Conservation (phyloP, 2,113 vertebrate genomes). For the Salvelinus sp. region DNA sequence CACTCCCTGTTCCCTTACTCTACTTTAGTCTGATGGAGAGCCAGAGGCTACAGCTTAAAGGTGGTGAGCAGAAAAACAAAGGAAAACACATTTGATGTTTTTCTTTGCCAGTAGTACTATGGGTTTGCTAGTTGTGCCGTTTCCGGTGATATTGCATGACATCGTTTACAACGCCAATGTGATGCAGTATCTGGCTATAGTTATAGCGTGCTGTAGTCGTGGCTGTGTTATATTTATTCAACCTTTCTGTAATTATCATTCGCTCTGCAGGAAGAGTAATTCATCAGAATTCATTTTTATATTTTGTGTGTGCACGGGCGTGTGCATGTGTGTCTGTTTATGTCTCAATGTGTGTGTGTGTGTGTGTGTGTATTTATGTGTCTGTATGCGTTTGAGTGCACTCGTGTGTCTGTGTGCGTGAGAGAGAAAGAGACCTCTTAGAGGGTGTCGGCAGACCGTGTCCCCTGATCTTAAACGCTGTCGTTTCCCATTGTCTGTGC, state of each 20-base stretch:
- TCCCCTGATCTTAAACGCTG: constrained; percentile 13
- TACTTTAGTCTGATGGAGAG: constrained; percentile 52
- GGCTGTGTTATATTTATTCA: too few relatives aligned
- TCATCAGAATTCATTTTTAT: neutral
- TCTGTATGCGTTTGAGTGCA: too few relatives aligned
- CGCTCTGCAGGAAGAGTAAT: too few relatives aligned
- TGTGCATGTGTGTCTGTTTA: neutral
- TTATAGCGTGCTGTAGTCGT: too few relatives aligned
- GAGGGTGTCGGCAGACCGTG: neutral
- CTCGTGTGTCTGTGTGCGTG: neutral
- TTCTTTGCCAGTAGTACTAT: too few relatives aligned
- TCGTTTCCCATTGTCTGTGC: constrained; percentile 37
- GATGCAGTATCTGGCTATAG: too few relatives aligned
- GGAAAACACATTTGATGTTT: constrained; percentile 25
- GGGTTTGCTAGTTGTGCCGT: too few relatives aligned
- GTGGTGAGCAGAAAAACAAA: constrained; percentile 28
- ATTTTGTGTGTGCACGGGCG: neutral
- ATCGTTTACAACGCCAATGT: too few relatives aligned
- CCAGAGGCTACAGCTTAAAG: constrained; percentile 40
- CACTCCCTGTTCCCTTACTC: constrained; percentile 9
- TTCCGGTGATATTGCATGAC: too few relatives aligned
- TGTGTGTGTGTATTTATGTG: neutral
- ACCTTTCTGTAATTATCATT: too few relatives aligned
- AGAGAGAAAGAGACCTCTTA: neutral
- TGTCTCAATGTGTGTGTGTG: too few relatives aligned